Evolutionary conservation across 2,113 vertebrate genomes (phyloP).

Genomic region (Myocastor coypus): DNA sequence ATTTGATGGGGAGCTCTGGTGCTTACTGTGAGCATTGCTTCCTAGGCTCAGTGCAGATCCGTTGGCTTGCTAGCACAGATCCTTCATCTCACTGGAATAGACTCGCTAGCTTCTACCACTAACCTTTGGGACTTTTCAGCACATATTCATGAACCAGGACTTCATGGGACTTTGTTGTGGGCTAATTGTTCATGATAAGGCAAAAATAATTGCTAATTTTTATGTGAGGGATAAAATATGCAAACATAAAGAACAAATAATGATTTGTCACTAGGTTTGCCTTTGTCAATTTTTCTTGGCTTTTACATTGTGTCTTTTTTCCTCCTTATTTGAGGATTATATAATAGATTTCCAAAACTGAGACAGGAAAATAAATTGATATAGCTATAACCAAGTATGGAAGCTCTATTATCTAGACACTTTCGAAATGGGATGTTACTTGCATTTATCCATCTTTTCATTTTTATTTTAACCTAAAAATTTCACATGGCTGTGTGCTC

Average conservation of each 20-base stretch:
- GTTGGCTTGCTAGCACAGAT: too few species aligned
- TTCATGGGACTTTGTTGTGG: too few species aligned
- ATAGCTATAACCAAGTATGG: conserved; percentile 28
- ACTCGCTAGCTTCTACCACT: too few species aligned
- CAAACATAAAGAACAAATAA: conserved; percentile 5
- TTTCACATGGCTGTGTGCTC: background rate
- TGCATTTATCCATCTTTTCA: conserved; percentile 52
- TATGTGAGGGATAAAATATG: background rate
- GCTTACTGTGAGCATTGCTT: too few species aligned
- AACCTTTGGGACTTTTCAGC: too few species aligned
- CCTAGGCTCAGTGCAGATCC: too few species aligned
- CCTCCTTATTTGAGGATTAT: conserved; percentile 40
- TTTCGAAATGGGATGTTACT: conserved; percentile 40
- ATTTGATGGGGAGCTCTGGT: too few species aligned
- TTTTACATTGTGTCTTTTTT: conserved; percentile 8
- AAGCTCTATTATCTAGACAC: conserved; percentile 57
- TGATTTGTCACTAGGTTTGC: background rate
- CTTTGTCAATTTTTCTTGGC: background rate
- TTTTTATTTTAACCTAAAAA: conserved; percentile 66
- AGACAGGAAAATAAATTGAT: conserved; percentile 70
- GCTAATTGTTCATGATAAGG: background rate
- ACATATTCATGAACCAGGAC: too few species aligned
- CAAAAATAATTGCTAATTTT: background rate
- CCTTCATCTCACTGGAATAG: too few species aligned
- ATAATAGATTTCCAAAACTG: conserved; percentile 46